These are phyloP conservation scores for Leucozona laternaria DNA, from an alignment of 2,888 invertebrate genomes.

Conservation along the genomic window DNA sequence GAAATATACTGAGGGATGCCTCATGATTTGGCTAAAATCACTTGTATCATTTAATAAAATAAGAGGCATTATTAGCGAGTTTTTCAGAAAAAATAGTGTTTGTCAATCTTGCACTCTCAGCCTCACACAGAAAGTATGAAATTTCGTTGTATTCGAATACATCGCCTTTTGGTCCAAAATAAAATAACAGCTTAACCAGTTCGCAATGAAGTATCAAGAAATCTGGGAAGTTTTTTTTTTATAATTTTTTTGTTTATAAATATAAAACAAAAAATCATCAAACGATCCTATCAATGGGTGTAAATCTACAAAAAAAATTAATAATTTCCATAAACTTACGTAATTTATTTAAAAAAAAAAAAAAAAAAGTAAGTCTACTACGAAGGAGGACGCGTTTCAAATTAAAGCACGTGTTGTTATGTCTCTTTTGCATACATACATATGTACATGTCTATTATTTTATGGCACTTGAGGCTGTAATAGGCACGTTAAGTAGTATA, in stretches of 20 bases:
- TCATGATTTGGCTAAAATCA: too few species aligned
- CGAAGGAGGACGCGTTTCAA: background rate
- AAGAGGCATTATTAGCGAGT: too few species aligned
- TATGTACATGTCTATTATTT: background rate
- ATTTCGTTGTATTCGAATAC: too few species aligned
- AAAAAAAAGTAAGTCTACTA: background rate
- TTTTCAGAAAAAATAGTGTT: too few species aligned
- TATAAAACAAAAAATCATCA: background rate
- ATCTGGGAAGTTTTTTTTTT: background rate
- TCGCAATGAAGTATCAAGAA: too few species aligned
- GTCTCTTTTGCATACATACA: background rate
- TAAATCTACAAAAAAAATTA: background rate
- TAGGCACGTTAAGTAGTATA: slow-evolving; percentile 5
- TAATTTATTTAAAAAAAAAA: background rate
- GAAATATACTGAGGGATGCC: too few species aligned
- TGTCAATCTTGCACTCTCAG: too few species aligned
- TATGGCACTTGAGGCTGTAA: background rate
- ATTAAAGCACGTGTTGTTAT: slow-evolving; percentile 19
- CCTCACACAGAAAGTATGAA: too few species aligned
- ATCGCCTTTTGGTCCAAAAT: too few species aligned
- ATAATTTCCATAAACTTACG: background rate
- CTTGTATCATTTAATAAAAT: too few species aligned
- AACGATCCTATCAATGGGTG: background rate
- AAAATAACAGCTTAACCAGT: too few species aligned
- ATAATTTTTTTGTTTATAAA: background rate